Evolutionary conservation across 30 jellyfish, hydroid and myxozoan species (phyloP), one percentile per base, ranked within the genome.

Genomic region (Aurelia sp.): DNA sequence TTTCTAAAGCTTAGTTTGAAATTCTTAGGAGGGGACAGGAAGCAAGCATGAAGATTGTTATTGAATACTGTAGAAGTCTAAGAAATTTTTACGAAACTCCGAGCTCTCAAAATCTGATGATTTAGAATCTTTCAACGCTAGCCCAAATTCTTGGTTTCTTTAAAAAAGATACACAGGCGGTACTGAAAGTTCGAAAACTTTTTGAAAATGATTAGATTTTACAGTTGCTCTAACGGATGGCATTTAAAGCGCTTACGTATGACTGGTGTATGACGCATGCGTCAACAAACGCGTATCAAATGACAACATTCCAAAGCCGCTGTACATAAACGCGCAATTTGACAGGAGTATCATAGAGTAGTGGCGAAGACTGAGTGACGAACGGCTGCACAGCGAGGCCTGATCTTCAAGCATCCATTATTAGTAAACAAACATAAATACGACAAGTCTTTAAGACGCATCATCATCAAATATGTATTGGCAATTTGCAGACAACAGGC

Each of bases 401-500:
- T 69, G 55, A 69, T 24, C n/a, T 24, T 21, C 80, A 13, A 27
- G 8, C 30, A 50, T 21, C 33, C 44, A 58, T 19, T 22, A 47
- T 30, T 55, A 24, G 22, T 52, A 52, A 24, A 27, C 85, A 55
- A 35, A 52, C 76, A 27, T 50, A 59, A 8, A 13, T 24, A 31
- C 31, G 8, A 67, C 41, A 69, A 67, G 91, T 65, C 91, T 66
- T 72, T 70, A 20, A 35, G 84, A 65, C 91, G 9, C 27, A 8
- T 62, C 21, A 44, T 69, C 19, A 41, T 15, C 40, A 67, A 67
- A 4, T 27, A 83, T 83, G 92, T 83, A 83, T 63, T 83, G 92
- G 92, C 92, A 83, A 53, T 83, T 52, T 40, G 82, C 72, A 38
- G 94, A 74, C 80, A 64, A 85, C 88, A 85, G 94, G 85, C 87